phyloP scores from a whole-genome alignment of 2,797 vertebrate species.

The Meda fulgida region DNA sequence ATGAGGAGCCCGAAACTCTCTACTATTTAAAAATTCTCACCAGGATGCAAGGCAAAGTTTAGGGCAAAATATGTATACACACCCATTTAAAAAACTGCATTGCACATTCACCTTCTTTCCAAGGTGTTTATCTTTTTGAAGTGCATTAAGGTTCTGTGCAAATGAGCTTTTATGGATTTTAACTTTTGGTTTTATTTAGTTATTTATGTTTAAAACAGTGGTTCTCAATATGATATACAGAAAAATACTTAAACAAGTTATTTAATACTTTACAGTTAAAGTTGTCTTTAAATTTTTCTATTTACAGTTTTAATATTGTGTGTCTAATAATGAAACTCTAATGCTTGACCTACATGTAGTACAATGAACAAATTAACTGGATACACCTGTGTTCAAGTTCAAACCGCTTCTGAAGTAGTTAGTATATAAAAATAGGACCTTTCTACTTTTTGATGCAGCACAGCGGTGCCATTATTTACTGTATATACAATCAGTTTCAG shows the following conservation, averaged over 20 bases:
- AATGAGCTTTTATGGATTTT: no score
- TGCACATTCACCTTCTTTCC: background rate
- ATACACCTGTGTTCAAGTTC: background rate
- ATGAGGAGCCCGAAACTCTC: conserved; percentile 3
- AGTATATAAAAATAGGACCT: background rate
- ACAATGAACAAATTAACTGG: background rate
- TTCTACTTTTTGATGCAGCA: background rate
- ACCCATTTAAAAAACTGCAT: background rate
- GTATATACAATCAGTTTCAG: no score
- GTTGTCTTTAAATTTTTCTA: background rate
- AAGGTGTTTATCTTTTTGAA: background rate
- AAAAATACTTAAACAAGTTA: no score
- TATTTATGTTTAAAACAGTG: no score
- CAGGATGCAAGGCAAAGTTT: background rate
- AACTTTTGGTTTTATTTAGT: no score
- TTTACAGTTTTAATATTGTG: background rate
- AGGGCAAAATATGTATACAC: background rate
- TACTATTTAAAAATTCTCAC: background rate
- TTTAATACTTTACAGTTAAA: background rate
- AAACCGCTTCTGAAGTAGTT: background rate
- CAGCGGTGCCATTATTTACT: background rate
- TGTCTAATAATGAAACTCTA: background rate
- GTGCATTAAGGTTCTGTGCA: no score
- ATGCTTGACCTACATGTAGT: background rate
- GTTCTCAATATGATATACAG: no score